phyloP scores from a whole-genome alignment of 30 jellyfish, hydroid and myxozoan species.

The Hydractinia echinata region DNA sequence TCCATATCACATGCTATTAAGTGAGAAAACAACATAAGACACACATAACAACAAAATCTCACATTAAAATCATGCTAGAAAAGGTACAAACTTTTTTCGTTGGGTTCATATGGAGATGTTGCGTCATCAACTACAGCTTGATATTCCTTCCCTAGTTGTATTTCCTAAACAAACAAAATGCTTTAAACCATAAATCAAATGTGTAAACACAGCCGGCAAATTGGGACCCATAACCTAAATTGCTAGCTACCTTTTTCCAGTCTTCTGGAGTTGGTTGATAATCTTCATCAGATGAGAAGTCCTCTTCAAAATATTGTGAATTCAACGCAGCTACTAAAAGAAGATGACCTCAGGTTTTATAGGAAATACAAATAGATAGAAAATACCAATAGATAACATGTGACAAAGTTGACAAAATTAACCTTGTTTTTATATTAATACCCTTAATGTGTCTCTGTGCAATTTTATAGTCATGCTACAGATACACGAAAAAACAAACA shows the following conservation, averaged over 20 bases:
- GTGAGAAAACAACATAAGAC: neutral
- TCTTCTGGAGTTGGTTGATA: conserved; percentile 82
- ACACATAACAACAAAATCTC: neutral
- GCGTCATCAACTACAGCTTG: conserved; percentile 76
- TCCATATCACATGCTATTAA: conserved; percentile 55
- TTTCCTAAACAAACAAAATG: conserved; percentile 46
- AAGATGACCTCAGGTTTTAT: neutral
- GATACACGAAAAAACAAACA: too few species aligned
- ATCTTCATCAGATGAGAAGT: conserved; percentile 83
- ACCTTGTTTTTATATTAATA: neutral
- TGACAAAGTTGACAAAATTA: neutral
- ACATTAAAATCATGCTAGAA: neutral
- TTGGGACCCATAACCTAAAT: too few species aligned
- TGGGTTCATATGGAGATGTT: conserved; percentile 1
- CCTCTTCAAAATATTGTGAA: conserved; percentile 90
- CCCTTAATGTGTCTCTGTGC: neutral
- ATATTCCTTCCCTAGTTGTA: conserved; percentile 68
- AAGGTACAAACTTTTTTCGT: conserved; percentile 18
- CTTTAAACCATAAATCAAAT: too few species aligned
- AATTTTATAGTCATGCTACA: too few species aligned
- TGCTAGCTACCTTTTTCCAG: conserved; percentile 69
- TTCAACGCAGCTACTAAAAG: conserved; percentile 80
- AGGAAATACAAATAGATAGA: too few species aligned
- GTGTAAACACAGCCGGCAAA: too few species aligned
- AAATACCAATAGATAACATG: neutral